Evolutionary conservation across 2,888 invertebrate genomes (phyloP).

Genomic region (Ophonus ardosiacus): DNA sequence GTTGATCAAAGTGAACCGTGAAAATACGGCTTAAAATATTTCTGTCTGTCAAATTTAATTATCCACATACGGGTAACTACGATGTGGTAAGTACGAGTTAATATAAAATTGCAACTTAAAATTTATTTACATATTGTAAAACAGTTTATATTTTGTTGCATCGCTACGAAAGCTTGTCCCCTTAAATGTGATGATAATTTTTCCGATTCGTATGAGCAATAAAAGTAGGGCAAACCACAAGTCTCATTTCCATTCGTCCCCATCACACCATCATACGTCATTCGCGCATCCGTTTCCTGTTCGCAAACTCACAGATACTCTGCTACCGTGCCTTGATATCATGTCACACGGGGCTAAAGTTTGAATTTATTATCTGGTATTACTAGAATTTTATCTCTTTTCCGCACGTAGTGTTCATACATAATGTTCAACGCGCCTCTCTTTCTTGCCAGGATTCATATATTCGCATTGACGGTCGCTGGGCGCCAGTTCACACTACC

Average conservation of each 20-base stretch:
- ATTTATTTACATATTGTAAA: not conserved
- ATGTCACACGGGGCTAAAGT: conserved; percentile 47
- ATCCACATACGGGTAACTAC: too few species aligned
- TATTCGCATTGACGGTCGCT: conserved; percentile 51
- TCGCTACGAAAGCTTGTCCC: too few species aligned
- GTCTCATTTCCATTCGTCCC: conserved; percentile 4
- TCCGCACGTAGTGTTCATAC: conserved; percentile 51
- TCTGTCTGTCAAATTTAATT: too few species aligned
- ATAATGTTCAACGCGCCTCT: conserved; percentile 19
- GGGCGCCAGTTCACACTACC: not conserved
- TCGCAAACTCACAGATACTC: conserved; percentile 46
- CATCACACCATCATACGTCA: conserved; percentile 51
- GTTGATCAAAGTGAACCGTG: too few species aligned
- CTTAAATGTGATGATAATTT: not conserved
- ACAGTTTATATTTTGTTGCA: too few species aligned
- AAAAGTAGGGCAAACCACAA: conserved; percentile 24
- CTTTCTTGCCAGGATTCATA: conserved; percentile 15
- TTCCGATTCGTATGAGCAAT: not conserved
- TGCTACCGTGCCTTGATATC: conserved; percentile 2
- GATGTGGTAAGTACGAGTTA: too few species aligned
- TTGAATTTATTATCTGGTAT: conserved; percentile 59
- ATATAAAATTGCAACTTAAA: too few species aligned
- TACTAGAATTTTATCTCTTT: conserved; percentile 56
- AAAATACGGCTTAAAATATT: too few species aligned
- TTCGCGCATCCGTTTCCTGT: conserved; percentile 45